These are phyloP conservation scores for Ia io DNA, from an alignment of 2,113 vertebrate species.

Conservation along the genomic window DNA sequence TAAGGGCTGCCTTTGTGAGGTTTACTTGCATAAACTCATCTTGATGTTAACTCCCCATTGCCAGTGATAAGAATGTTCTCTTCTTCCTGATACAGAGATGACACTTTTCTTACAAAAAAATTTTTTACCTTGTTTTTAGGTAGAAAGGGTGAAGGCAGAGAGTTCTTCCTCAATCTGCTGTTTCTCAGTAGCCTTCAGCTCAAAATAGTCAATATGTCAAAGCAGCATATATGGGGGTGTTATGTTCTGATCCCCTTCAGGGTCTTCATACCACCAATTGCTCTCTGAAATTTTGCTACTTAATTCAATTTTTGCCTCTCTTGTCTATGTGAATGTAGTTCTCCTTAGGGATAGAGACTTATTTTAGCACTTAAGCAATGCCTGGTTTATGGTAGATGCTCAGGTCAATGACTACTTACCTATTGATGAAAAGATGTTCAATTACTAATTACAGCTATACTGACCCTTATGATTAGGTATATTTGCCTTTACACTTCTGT, in stretches of 20 bases:
- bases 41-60: not conserved
- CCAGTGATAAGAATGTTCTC: not conserved
- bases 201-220: not conserved
- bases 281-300: not conserved
- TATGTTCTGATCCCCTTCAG: not conserved
- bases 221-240: not conserved
- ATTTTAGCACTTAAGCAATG: not conserved
- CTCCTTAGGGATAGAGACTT: not conserved
- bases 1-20: not conserved
- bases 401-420: conserved; percentile 9
- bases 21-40: not conserved
- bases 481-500: not conserved
- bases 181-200: not conserved
- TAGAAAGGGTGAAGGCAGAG: not conserved
- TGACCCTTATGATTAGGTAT: not conserved
- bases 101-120: not conserved
- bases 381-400: not conserved
- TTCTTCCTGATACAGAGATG: not conserved
- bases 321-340: not conserved
- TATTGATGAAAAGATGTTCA: not conserved
- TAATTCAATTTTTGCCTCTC: not conserved
- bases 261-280: not conserved
- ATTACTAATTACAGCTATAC: not conserved
- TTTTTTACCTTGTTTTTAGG: not conserved
- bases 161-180: not conserved